phyloP scores from a whole-genome alignment of 2,113 vertebrate genomes.

The Leptosomus discolor region DNA sequence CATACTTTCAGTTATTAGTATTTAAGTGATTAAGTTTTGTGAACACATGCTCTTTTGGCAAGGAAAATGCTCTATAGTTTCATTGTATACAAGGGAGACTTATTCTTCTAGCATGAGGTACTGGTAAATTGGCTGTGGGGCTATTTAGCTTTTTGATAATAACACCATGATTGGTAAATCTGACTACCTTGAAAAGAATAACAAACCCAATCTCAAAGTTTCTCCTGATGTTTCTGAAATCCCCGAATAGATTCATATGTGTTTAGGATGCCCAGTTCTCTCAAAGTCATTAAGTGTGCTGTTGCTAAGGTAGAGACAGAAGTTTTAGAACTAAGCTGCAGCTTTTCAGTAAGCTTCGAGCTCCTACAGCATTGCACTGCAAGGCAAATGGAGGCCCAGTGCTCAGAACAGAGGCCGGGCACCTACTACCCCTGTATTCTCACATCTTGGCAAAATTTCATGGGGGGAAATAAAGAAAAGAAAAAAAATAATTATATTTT shows the following conservation, averaged over 20 bases:
- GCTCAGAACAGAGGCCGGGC: background rate
- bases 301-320: background rate
- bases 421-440: background rate
- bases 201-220: background rate
- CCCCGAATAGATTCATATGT: background rate
- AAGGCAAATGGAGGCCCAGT: background rate
- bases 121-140: background rate
- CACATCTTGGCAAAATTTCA: background rate
- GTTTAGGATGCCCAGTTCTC: background rate
- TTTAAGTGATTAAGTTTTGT: background rate
- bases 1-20: background rate
- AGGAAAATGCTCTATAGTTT: background rate
- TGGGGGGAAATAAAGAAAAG: background rate
- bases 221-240: background rate
- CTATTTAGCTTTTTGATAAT: background rate
- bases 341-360: background rate
- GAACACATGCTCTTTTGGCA: background rate
- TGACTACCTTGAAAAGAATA: background rate
- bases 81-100: background rate
- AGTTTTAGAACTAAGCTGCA: background rate
- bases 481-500: background rate
- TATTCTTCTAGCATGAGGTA: background rate
- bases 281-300: background rate
- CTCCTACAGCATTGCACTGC: background rate
- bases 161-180: background rate